phyloP scores from a whole-genome alignment of 2,797 vertebrate species.

The Onychomys torridus region DNA sequence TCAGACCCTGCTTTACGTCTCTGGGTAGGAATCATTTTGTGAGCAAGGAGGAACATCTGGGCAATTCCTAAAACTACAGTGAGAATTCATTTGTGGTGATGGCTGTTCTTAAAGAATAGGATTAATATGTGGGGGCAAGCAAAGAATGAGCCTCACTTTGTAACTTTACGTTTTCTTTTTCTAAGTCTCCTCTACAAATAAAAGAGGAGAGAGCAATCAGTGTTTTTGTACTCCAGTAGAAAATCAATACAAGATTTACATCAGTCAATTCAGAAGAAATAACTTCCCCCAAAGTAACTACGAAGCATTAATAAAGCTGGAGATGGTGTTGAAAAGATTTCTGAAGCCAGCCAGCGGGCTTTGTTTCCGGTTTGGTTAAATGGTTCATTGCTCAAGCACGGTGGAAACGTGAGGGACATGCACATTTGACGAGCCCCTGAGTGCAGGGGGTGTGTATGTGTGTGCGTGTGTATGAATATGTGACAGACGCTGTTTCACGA shows the following conservation, averaged over 20 bases:
- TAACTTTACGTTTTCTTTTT: neutral
- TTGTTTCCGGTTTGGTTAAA: slow-evolving; percentile 46
- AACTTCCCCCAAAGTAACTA: neutral
- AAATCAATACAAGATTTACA: slow-evolving; percentile 16
- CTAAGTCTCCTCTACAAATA: slow-evolving; percentile 27
- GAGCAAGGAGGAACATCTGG: neutral
- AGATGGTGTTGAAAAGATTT: slow-evolving; percentile 20
- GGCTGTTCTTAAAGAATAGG: neutral
- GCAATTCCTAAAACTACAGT: neutral
- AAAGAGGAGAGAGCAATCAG: neutral
- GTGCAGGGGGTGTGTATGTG: neutral
- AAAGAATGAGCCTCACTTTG: neutral
- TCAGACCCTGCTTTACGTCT: slow-evolving; percentile 1
- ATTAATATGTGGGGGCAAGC: neutral
- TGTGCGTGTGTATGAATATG: neutral
- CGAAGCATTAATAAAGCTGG: neutral
- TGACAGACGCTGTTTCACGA: slow-evolving; percentile 21
- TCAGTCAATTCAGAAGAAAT: neutral
- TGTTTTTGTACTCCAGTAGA: slow-evolving; percentile 1
- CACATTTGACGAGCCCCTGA: neutral
- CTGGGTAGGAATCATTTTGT: neutral
- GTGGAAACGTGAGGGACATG: neutral
- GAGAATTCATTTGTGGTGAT: neutral
- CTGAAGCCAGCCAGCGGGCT: neutral
- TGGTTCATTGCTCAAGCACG: neutral